Evolutionary conservation across 1,140 invertebrate genomes (phyloP).

Genomic region (Drosophila neocordata): DNA sequence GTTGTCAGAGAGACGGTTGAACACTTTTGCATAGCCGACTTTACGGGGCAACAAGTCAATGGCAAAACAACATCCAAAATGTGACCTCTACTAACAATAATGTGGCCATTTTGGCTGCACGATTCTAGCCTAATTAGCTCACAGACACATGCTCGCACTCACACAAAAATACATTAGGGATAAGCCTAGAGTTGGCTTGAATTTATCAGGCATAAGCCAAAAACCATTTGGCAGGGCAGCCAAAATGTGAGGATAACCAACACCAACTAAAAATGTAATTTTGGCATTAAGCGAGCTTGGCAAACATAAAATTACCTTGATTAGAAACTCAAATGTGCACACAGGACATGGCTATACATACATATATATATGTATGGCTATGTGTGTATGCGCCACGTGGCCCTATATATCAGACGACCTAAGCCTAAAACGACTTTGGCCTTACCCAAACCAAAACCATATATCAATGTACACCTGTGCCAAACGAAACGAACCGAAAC

Average conservation of each 20-base stretch:
- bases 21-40: constrained; percentile 20
- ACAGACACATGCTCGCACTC: constrained; percentile 18
- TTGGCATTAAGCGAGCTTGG: constrained; percentile 73
- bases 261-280: constrained; percentile 76
- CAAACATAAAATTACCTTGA: constrained; percentile 79
- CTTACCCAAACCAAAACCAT: constrained; percentile 43
- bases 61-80: background rate
- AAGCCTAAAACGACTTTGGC: constrained; percentile 70
- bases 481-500: constrained; percentile 40
- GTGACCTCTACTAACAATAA: constrained; percentile 50
- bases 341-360: constrained; percentile 36
- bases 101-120: constrained; percentile 61
- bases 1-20: constrained; percentile 30
- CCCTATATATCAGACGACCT: constrained; percentile 70
- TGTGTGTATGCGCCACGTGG: constrained; percentile 42
- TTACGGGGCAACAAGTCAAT: constrained; percentile 3
- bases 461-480: constrained; percentile 72
- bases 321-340: constrained; percentile 73
- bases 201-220: constrained; percentile 69
- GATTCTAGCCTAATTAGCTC: constrained; percentile 70
- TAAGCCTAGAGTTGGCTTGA: constrained; percentile 55
- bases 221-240: constrained; percentile 32
- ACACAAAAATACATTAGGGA: constrained; percentile 37
- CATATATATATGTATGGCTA: background rate
- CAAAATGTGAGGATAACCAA: constrained; percentile 37